These are phyloP conservation scores for Morpho helenor DNA, from an alignment of 2,888 invertebrate genomes.

Conservation along the genomic window DNA sequence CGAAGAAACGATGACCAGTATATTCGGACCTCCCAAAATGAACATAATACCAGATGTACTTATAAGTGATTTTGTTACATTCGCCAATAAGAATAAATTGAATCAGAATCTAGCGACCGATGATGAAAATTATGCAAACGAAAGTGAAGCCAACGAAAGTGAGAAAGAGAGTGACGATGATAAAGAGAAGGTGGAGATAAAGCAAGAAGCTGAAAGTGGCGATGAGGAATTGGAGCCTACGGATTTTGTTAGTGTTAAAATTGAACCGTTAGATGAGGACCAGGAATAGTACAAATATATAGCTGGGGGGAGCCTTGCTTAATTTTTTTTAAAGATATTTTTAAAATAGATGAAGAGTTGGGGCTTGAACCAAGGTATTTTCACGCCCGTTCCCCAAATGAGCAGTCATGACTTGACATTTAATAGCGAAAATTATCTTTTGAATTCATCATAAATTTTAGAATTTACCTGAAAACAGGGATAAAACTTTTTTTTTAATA, in stretches of 20 bases:
- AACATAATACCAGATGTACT: slow-evolving; percentile 34
- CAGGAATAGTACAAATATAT: slow-evolving; percentile 9
- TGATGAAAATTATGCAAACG: slow-evolving; percentile 15
- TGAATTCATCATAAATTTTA: too few species aligned
- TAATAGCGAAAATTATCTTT: too few species aligned
- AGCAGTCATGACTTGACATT: too few species aligned
- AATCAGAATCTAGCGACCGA: slow-evolving; percentile 27
- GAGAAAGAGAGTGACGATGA: slow-evolving; percentile 25
- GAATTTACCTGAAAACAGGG: too few species aligned
- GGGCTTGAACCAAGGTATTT: too few species aligned
- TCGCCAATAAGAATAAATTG: slow-evolving; percentile 32
- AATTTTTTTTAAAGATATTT: too few species aligned
- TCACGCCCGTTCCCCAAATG: too few species aligned
- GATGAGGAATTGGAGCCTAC: slow-evolving; percentile 57
- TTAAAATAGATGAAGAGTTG: too few species aligned
- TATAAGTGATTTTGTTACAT: slow-evolving; percentile 45
- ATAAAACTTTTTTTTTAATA: too few species aligned
- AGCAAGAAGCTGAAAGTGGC: slow-evolving; percentile 24
- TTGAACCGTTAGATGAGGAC: slow-evolving; percentile 53
- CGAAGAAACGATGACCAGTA: slow-evolving; percentile 53
- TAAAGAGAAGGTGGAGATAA: slow-evolving; percentile 27
- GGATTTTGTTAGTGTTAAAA: slow-evolving; percentile 68
- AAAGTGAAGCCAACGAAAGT: slow-evolving; percentile 19
- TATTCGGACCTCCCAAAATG: slow-evolving; percentile 61
- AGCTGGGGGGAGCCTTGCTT: too few species aligned